A percentile compares a stretch with the other conserved stretches of the same genome.
Evolutionary conservation across 2,113 vertebrate genomes (phyloP).

Genomic region (Suricata suricatta): DNA sequence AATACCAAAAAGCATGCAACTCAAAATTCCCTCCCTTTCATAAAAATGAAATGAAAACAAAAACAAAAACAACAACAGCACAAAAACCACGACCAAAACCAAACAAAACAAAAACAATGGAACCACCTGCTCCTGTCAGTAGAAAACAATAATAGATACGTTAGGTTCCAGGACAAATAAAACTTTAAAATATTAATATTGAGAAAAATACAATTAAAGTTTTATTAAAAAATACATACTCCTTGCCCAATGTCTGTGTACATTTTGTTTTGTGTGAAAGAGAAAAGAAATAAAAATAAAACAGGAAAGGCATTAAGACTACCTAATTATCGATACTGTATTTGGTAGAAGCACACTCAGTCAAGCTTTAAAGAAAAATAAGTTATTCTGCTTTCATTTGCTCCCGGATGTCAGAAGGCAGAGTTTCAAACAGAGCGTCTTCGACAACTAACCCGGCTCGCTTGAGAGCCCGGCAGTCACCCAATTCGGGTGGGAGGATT

Average conservation of each 20-base stretch:
- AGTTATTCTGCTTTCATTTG: slow-evolving; percentile 96
- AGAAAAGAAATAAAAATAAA: slow-evolving; percentile 73
- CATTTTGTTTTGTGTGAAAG: slow-evolving; percentile 80
- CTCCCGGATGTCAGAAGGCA: slow-evolving; percentile 96
- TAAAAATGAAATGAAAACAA: slow-evolving; percentile 34
- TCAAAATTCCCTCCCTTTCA: slow-evolving; percentile 46
- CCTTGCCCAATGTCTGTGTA: slow-evolving; percentile 84
- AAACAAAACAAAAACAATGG: slow-evolving; percentile 51
- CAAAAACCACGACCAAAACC: background rate
- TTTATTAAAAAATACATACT: slow-evolving; percentile 87
- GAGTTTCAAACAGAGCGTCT: slow-evolving; percentile 94
- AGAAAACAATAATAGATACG: slow-evolving; percentile 78
- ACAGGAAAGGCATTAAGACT: slow-evolving; percentile 82
- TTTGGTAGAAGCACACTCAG: slow-evolving; percentile 87
- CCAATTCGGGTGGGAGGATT: slow-evolving; percentile 93
- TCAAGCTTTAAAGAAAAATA: slow-evolving; percentile 77
- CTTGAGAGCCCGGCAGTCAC: slow-evolving; percentile 93
- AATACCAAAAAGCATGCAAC: slow-evolving; percentile 51
- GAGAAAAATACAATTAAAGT: slow-evolving; percentile 86
- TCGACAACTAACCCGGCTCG: slow-evolving; percentile 92
- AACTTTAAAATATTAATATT: slow-evolving; percentile 85
- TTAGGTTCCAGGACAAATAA: slow-evolving; percentile 79
- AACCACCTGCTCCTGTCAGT: slow-evolving; percentile 73
- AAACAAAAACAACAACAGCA: slow-evolving; percentile 13
- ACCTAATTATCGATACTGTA: slow-evolving; percentile 81